These are phyloP conservation scores for Dolomedes plantarius DNA, from an alignment of 2,888 invertebrate species.

Conservation along the genomic window DNA sequence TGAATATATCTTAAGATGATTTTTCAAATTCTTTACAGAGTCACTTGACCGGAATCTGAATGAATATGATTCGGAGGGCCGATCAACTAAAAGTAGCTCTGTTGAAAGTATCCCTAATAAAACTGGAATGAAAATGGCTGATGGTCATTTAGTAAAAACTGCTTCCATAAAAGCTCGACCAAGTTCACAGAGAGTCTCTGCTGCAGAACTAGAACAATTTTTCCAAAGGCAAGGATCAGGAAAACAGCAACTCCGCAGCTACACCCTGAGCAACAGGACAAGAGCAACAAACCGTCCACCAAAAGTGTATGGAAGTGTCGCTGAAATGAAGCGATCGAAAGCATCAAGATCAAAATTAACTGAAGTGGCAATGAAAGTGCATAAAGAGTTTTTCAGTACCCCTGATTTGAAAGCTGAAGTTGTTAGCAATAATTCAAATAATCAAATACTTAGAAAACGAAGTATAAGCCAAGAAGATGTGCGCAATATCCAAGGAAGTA, in stretches of 20 bases:
- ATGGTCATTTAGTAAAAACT: slow-evolving; percentile 48
- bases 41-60: slow-evolving; percentile 75
- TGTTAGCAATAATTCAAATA: slow-evolving; percentile 26
- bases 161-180: slow-evolving; percentile 77
- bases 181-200: slow-evolving; percentile 88
- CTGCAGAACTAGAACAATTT: slow-evolving; percentile 92
- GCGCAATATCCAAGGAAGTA: slow-evolving; percentile 74
- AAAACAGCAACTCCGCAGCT: slow-evolving; percentile 28
- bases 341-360: slow-evolving; percentile 76
- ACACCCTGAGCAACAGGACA: slow-evolving; percentile 47
- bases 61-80: slow-evolving; percentile 74
- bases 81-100: slow-evolving; percentile 73
- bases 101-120: slow-evolving; percentile 74
- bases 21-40: slow-evolving; percentile 45
- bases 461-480: slow-evolving; percentile 83
- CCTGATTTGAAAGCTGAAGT: slow-evolving; percentile 86
- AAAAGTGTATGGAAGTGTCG: slow-evolving; percentile 72
- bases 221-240: slow-evolving; percentile 85
- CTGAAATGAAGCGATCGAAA: slow-evolving; percentile 84
- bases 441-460: slow-evolving; percentile 28
- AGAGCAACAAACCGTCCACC: slow-evolving; percentile 75
- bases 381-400: slow-evolving; percentile 92
- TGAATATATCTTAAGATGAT: no score
- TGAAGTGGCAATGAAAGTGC: slow-evolving; percentile 77
- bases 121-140: slow-evolving; percentile 69